Conservation (phyloP, 2,797 vertebrate species). For the Mus spretus region DNA sequence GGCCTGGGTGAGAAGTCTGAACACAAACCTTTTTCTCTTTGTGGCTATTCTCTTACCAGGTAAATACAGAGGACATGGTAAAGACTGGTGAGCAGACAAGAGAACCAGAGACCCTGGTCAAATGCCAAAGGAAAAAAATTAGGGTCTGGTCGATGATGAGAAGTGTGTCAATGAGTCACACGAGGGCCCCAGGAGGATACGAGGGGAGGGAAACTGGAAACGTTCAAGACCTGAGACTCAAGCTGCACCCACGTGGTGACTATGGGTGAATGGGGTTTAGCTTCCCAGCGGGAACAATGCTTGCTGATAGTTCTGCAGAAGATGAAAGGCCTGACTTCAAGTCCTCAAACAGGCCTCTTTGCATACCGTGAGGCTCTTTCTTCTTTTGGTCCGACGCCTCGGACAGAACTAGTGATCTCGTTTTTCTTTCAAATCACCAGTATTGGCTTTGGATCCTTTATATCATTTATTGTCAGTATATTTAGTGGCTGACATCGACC, state of each 20-base stretch:
- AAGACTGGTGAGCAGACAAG: neutral
- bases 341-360: neutral
- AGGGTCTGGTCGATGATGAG: neutral
- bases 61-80: neutral
- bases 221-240: neutral
- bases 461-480: constrained; percentile 12
- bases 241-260: accelerated
- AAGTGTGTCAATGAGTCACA: neutral
- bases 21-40: neutral
- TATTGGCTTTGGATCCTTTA: neutral
- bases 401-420: neutral
- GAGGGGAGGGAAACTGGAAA: neutral
- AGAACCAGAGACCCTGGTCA: neutral
- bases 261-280: neutral
- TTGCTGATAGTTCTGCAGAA: constrained; percentile 38
- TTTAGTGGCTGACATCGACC: neutral
- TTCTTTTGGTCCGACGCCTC: neutral
- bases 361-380: neutral
- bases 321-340: neutral
- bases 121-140: constrained; percentile 24
- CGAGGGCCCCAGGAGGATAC: neutral
- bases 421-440: constrained; percentile 14
- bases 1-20: neutral
- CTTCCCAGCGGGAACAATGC: neutral
- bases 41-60: neutral